Conservation (phyloP, 1,140 invertebrate genomes). For the Ceratosolen solmsi region DNA sequence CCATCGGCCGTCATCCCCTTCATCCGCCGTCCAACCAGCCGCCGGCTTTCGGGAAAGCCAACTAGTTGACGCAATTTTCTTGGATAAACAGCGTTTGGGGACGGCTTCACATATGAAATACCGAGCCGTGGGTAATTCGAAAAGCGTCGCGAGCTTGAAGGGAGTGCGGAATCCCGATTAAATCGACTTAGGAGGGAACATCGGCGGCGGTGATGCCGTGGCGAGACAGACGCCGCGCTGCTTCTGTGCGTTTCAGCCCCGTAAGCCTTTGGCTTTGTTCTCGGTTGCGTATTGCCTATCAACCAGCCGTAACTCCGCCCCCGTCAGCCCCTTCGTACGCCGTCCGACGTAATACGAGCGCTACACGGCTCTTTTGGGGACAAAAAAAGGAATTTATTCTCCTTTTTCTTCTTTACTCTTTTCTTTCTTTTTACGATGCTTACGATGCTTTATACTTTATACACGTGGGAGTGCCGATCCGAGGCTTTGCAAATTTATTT, state of each 20-base stretch:
- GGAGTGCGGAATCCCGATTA: slow-evolving; percentile 50
- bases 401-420: too few species aligned
- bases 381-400: not conserved
- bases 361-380: too few species aligned
- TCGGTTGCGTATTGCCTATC: slow-evolving; percentile 56
- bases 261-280: slow-evolving; percentile 56
- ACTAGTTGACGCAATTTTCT: not conserved
- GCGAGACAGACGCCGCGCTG: not conserved
- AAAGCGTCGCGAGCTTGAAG: slow-evolving; percentile 47
- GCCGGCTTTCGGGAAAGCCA: not conserved
- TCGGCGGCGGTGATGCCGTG: slow-evolving; percentile 2
- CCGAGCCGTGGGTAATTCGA: slow-evolving; percentile 47
- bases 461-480: too few species aligned
- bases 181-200: slow-evolving; percentile 53
- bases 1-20: too few species aligned
- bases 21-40: too few species aligned
- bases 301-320: slow-evolving; percentile 52
- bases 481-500: not conserved
- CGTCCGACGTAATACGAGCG: too few species aligned
- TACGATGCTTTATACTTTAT: too few species aligned
- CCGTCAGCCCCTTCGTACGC: not conserved
- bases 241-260: slow-evolving; percentile 39
- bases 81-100: not conserved
- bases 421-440: too few species aligned
- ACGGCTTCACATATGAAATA: slow-evolving; percentile 27